A percentile compares a stretch with the other conserved stretches of the same genome.
Evolutionary conservation across 1,140 invertebrate genomes (phyloP).

Genomic region (Drosophila bocki): DNA sequence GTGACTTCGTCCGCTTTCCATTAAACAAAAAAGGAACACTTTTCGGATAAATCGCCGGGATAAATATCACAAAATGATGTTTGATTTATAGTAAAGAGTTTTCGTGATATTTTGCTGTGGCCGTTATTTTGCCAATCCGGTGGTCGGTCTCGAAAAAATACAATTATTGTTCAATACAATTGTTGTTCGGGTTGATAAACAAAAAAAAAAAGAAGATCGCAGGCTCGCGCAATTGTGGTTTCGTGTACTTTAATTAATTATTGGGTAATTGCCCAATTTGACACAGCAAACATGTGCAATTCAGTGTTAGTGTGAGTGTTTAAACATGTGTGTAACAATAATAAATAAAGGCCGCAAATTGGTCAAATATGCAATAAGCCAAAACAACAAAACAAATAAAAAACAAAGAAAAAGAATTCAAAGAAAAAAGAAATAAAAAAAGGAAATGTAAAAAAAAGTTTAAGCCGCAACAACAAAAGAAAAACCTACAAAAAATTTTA

Average conservation of each 20-base stretch:
- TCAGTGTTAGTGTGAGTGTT: slow-evolving; percentile 14
- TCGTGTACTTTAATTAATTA: slow-evolving; percentile 22
- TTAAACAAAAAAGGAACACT: not conserved
- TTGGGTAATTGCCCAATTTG: slow-evolving; percentile 31
- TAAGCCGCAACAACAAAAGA: slow-evolving; percentile 23
- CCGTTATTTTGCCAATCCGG: not conserved
- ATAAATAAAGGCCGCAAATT: slow-evolving; percentile 45
- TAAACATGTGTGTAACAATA: slow-evolving; percentile 25
- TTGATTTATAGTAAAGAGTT: slow-evolving; percentile 14
- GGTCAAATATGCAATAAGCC: slow-evolving; percentile 12
- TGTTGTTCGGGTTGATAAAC: slow-evolving; percentile 22
- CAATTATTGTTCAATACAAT: not conserved
- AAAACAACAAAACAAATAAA: slow-evolving; percentile 12
- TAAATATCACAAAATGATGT: slow-evolving; percentile 15
- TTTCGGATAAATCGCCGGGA: slow-evolving; percentile 21
- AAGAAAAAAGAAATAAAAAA: not conserved
- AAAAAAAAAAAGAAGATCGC: not conserved
- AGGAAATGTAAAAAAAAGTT: not conserved
- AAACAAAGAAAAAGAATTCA: slow-evolving; percentile 1
- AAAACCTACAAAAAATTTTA: slow-evolving; percentile 56
- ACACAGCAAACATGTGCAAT: slow-evolving; percentile 25
- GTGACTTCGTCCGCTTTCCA: slow-evolving; percentile 5
- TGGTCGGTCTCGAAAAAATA: not conserved
- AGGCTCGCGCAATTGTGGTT: slow-evolving; percentile 24
- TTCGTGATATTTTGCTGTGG: not conserved